Evolutionary conservation across 2,797 vertebrate species (phyloP).

Genomic region (Sternotherus odoratus): DNA sequence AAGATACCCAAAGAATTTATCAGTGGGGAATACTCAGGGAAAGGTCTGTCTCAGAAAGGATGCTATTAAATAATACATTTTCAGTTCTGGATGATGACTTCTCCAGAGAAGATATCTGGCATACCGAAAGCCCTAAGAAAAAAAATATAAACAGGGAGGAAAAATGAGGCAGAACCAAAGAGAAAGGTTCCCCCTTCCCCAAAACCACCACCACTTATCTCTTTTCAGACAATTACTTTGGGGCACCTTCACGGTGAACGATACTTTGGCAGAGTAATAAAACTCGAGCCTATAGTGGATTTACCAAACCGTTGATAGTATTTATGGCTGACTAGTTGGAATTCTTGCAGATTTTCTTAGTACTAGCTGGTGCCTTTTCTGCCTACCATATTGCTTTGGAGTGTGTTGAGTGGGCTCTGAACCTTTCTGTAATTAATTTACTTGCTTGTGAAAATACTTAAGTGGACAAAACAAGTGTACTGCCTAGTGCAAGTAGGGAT

Average conservation of each 20-base stretch:
- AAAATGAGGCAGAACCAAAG: not conserved
- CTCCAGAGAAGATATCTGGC: not conserved
- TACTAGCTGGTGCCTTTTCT: not conserved
- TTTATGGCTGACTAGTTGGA: not conserved
- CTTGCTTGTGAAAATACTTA: not conserved
- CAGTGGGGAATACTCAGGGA: not conserved
- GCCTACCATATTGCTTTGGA: not conserved
- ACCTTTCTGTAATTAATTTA: not conserved
- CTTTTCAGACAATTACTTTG: not conserved
- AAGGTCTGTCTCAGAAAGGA: not conserved
- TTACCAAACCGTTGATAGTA: not conserved
- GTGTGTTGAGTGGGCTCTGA: not conserved
- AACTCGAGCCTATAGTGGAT: not conserved
- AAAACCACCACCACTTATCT: not conserved
- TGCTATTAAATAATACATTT: not conserved
- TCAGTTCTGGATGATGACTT: not conserved
- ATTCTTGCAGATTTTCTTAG: not conserved
- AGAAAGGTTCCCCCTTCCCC: not conserved
- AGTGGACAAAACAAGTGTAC: not conserved
- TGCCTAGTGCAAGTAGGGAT: not conserved
- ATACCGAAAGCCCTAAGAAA: not conserved
- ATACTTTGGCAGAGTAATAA: not conserved
- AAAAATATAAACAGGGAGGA: not conserved
- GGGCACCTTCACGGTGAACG: fast-evolving
- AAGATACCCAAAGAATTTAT: not conserved